Evolutionary conservation across 2,888 invertebrate species (phyloP).

Genomic region (Agonopterix alstromeriana): DNA sequence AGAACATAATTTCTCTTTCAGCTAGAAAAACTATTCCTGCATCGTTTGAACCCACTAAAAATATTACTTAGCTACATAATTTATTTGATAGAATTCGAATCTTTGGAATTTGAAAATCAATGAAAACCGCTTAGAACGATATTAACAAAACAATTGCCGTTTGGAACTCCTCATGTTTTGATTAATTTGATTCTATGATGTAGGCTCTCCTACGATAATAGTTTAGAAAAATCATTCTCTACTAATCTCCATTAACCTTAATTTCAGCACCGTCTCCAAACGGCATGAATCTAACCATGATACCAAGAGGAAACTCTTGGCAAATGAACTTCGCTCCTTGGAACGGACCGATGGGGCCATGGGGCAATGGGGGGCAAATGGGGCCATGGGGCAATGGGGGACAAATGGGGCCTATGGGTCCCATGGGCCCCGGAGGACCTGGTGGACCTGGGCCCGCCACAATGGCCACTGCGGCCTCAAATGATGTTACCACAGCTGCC

Average conservation of each 20-base stretch:
- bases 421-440: background rate
- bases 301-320: constrained; percentile 18
- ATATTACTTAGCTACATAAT: too few relatives aligned
- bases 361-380: background rate
- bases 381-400: background rate
- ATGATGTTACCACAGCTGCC: constrained; percentile 1
- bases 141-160: too few relatives aligned
- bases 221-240: too few relatives aligned
- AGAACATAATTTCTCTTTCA: too few relatives aligned
- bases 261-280: constrained; percentile 25
- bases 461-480: background rate
- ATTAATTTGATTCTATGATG: too few relatives aligned
- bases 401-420: background rate
- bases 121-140: too few relatives aligned
- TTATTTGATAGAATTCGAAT: too few relatives aligned
- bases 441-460: background rate
- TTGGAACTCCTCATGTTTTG: too few relatives aligned
- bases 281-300: constrained; percentile 33
- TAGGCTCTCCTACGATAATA: too few relatives aligned
- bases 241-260: background rate
- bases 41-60: too few relatives aligned
- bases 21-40: too few relatives aligned
- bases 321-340: constrained; percentile 23
- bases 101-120: too few relatives aligned
- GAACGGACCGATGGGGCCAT: constrained; percentile 1